Evolutionary conservation across 2,113 vertebrate species (phyloP).

Genomic region (Columbina picui): DNA sequence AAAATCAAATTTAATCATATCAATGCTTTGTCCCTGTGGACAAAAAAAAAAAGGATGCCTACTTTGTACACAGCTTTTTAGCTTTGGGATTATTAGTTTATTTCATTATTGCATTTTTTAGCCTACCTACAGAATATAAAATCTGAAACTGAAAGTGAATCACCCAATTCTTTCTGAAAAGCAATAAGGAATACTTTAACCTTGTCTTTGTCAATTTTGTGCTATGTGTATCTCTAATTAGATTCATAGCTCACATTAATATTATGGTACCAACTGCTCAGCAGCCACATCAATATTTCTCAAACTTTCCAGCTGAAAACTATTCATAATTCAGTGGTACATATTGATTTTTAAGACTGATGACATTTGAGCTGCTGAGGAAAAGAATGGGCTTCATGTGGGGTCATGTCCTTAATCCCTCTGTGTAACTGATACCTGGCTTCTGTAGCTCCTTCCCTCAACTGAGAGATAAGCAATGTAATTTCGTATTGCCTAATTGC

Average conservation of each 20-base stretch:
- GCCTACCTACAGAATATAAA: neutral
- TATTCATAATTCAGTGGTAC: constrained; percentile 29
- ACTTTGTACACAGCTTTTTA: neutral
- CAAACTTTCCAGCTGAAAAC: constrained; percentile 18
- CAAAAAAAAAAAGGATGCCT: neutral
- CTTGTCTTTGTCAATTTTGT: constrained; percentile 35
- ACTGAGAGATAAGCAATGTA: neutral
- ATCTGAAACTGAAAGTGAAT: neutral
- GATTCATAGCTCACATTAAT: constrained; percentile 15
- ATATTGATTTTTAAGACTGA: constrained; percentile 38
- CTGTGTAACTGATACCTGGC: neutral
- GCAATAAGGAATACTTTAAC: neutral
- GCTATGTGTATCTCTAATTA: constrained; percentile 8
- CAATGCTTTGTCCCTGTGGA: neutral
- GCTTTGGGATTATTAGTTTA: neutral
- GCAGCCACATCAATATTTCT: constrained; percentile 11
- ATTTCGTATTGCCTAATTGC: neutral
- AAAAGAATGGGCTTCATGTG: constrained; percentile 43
- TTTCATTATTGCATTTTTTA: neutral
- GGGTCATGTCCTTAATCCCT: neutral
- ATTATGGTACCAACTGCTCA: neutral
- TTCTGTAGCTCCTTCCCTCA: neutral
- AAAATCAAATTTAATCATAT: neutral
- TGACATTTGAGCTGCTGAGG: constrained; percentile 21
- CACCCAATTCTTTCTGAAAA: neutral